Evolutionary conservation across 2,113 vertebrate genomes (phyloP), one percentile per base, ranked within the genome.

Genomic region (Cisticola juncidis): DNA sequence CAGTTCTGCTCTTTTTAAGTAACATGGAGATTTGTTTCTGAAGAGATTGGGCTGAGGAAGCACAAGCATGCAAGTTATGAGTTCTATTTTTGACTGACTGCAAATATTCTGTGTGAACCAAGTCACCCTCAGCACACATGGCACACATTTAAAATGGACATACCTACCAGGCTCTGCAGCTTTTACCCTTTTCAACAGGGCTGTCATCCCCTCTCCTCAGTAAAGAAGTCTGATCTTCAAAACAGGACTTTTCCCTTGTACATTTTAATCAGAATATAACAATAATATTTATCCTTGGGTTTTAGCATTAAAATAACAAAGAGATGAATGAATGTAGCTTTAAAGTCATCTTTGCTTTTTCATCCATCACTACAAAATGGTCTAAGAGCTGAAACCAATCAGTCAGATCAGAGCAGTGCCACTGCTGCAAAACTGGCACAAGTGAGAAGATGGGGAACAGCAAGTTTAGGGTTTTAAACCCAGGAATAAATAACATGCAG

Each of bases 41-140:
- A 83, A 93, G 80, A 60, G 65, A 74, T 9, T 51, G 77, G 80
- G 69, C 86, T 79, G 61, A 95, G 92, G 69, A 93, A 95, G 90
- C 83, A 94, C 56, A 96, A 79, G 93, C 88, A 94, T 86, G 80
- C 80, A 36, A 97, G 94, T 61, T 97, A 95, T 93, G 94, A 96
- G 90, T 90, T 96, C 95, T 96, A 94, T 95, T 97, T 97, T 97
- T 96, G 93, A 95, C 92, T 31, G 60, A 68, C 92, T 92, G 58
- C 76, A 95, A 93, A 74, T 81, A 92, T 92, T 95, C 90, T 84
- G 57, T 96, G 94, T 95, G 96, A 97, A 96, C 94, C 90, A 93
- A 97, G 80, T 91, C 88, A 92, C 79, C 40, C 94, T 70, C 85
- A 54, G 76, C 77, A 93, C 40, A 90, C 65, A 96, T 47, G 79